Evolutionary conservation across 2,888 invertebrate genomes (phyloP), one percentile per base, ranked within the genome.

Genomic region (Eristalis intricaria): DNA sequence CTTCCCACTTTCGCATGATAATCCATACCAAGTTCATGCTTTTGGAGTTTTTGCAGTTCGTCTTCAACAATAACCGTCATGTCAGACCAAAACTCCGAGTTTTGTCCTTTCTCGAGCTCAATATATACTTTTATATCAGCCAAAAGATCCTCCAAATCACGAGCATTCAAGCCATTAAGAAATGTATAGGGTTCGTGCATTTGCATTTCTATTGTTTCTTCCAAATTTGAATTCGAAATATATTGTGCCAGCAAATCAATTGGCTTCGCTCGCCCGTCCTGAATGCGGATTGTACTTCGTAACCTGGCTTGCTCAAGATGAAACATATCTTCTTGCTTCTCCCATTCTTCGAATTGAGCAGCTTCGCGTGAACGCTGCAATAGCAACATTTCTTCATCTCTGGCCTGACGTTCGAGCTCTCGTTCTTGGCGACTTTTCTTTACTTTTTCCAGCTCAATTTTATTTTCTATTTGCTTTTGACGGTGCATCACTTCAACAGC

Each of bases 131-230:
- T 97, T 79, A 99, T 99, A 91, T 99, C 99, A 90, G 97, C 99
- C 0, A 99, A 94, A 19, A 99, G 94, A 93, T 99, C 99, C 92
- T 99, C 99, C 26, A 99, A 94, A 92, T 99, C 99, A 89, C 96
- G 96, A 7, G 97, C 95, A 19, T 96, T 96, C 77, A 99, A 94
- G 0, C 99, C 99, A 91, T 98, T 97, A 0, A 99, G 94, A 92
- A 98, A 98, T 0, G 97, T 97, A 92, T 99, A 98, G 0, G 99
- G 99, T 92, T 99, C 99, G 91, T 99, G 98, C 97, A 99, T 98
- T 93, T 99, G 98, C 97, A 99, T 98, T 94, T 99, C 99, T 29
- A 99, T 96, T 0, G 98, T 97, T 90, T 98, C 97, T 71, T 97
- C 97, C 89, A 96, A 95, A 90, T 97, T 97, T 90, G 98, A 97